Conservation (phyloP, 2,113 vertebrate genomes). For the Serinus canaria region DNA sequence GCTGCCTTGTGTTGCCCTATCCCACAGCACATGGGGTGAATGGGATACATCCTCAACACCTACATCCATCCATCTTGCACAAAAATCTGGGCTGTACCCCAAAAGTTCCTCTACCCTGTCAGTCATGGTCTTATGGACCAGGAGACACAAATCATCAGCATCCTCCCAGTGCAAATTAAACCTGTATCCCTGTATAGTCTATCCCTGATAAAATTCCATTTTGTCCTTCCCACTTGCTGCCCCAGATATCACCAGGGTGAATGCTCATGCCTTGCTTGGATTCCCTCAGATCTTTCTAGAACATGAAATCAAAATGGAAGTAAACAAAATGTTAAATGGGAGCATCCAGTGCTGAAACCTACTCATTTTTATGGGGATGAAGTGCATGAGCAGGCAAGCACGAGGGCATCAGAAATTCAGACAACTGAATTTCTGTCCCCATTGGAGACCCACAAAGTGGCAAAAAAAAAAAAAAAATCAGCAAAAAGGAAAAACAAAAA, state of each 20-base stretch:
- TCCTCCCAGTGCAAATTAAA: neutral
- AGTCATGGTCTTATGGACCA: neutral
- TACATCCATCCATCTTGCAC: neutral
- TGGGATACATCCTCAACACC: neutral
- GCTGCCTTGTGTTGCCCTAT: neutral
- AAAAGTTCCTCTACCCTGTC: neutral
- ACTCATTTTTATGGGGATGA: neutral
- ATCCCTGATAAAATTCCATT: neutral
- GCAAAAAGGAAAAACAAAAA: rapidly evolving
- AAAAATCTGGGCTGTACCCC: neutral
- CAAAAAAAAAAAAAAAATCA: too few species aligned
- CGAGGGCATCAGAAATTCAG: neutral
- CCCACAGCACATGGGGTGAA: neutral
- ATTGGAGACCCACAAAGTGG: neutral
- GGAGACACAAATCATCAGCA: neutral
- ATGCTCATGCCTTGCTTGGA: neutral
- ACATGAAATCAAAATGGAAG: neutral
- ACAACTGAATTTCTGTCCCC: neutral
- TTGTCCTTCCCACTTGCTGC: neutral
- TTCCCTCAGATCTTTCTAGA: neutral
- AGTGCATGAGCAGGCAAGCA: neutral
- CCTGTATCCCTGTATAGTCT: neutral
- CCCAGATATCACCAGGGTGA: neutral
- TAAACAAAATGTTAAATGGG: neutral
- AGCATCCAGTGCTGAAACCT: neutral